A percentile compares a stretch with the other conserved stretches of the same genome.
Evolutionary conservation across 2,888 invertebrate species (phyloP).

Genomic region (Biston stratarius): DNA sequence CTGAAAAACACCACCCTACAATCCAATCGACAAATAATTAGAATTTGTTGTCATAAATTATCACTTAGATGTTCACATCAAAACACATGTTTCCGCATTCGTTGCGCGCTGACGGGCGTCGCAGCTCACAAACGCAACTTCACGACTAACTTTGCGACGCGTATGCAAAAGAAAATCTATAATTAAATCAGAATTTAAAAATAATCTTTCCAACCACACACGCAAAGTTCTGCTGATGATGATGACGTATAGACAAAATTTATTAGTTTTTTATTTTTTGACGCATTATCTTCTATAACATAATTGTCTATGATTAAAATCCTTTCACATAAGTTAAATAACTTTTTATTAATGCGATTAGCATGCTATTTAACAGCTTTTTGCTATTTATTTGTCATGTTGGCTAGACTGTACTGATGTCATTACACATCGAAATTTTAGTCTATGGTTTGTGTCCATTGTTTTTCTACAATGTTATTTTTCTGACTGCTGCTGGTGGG

Average conservation of each 20-base stretch:
- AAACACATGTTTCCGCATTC: constrained; percentile 82
- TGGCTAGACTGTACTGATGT: constrained; percentile 57
- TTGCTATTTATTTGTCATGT: constrained; percentile 38
- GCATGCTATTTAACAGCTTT: constrained; percentile 23
- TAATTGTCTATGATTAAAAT: constrained; percentile 53
- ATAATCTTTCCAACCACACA: constrained; percentile 79
- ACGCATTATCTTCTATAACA: constrained; percentile 66
- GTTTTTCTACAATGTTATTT: constrained; percentile 87
- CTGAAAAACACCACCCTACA: constrained; percentile 48
- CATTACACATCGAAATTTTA: constrained; percentile 81
- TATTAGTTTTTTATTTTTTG: constrained; percentile 65
- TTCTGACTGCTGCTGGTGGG: constrained; percentile 85
- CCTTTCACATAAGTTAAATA: constrained; percentile 29
- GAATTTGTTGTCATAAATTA: constrained; percentile 80
- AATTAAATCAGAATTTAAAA: constrained; percentile 75
- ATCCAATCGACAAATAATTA: constrained; percentile 56
- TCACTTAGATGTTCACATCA: constrained; percentile 78
- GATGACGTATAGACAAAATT: constrained; percentile 72
- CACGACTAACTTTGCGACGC: constrained; percentile 68
- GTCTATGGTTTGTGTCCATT: constrained; percentile 85
- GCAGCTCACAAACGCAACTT: constrained; percentile 63
- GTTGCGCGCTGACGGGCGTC: constrained; percentile 62
- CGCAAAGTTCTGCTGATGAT: constrained; percentile 77
- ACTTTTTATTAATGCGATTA: constrained; percentile 8
- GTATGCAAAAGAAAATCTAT: constrained; percentile 71